Evolutionary conservation across 1,140 invertebrate genomes (phyloP).

Genomic region (Elysia chlorotica): DNA sequence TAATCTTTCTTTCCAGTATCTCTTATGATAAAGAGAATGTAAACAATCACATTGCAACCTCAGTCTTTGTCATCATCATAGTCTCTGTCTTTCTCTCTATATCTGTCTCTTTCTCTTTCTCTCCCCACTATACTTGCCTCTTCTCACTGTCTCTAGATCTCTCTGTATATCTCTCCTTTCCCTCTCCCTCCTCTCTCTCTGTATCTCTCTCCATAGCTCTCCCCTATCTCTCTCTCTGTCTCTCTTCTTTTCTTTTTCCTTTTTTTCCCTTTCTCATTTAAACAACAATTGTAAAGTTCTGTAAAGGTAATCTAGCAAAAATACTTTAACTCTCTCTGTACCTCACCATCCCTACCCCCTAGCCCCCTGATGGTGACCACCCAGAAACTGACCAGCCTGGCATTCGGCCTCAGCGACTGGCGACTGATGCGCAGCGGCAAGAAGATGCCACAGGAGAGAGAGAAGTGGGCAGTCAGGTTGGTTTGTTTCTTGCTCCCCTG

Average conservation of each 20-base stretch:
- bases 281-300: not conserved
- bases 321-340: not conserved
- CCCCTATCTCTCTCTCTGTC: too few species aligned
- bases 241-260: too few species aligned
- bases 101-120: not conserved
- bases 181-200: not conserved
- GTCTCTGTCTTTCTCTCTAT: not conserved
- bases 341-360: not conserved
- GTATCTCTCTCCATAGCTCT: too few species aligned
- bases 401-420: conserved; percentile 16
- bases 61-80: not conserved
- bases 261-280: not conserved
- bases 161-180: not conserved
- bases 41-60: too few species aligned
- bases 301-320: not conserved
- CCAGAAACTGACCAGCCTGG: conserved; percentile 10
- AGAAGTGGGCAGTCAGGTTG: conserved; percentile 17
- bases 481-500: too few species aligned
- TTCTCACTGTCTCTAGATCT: not conserved
- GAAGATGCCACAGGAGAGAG: conserved; percentile 5
- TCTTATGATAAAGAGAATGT: too few species aligned
- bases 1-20: too few species aligned
- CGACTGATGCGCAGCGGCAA: not conserved
- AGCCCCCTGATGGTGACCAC: conserved; percentile 12
- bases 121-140: not conserved